These are phyloP conservation scores for Mugil cephalus DNA, from an alignment of 2,113 vertebrate species.

Conservation along the genomic window DNA sequence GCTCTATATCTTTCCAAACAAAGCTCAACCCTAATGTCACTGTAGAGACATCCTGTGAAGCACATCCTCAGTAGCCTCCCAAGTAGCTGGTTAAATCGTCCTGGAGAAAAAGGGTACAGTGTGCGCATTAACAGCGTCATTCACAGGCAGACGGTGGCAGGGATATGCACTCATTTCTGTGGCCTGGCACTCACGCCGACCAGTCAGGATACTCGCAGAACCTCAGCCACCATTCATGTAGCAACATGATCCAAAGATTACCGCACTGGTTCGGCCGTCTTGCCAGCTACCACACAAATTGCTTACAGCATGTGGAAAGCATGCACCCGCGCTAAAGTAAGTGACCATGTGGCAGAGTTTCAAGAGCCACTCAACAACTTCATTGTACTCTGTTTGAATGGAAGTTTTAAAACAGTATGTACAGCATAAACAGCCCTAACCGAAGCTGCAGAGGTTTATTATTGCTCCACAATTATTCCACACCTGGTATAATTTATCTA, in stretches of 20 bases:
- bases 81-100: background rate
- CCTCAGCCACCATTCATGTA: constrained; percentile 74
- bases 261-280: constrained; percentile 67
- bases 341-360: constrained; percentile 61
- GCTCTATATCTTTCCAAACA: background rate
- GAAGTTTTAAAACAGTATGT: constrained; percentile 26
- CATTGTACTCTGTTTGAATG: constrained; percentile 63
- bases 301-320: constrained; percentile 85
- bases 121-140: constrained; percentile 52
- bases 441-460: constrained; percentile 8
- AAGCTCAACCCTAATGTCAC: background rate
- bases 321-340: constrained; percentile 74
- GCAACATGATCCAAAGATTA: constrained; percentile 79
- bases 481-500: constrained; percentile 16
- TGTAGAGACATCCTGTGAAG: background rate
- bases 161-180: constrained; percentile 59
- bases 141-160: constrained; percentile 55
- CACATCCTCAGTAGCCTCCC: background rate
- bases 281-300: constrained; percentile 79
- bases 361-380: constrained; percentile 71
- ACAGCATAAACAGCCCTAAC: constrained; percentile 12
- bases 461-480: constrained; percentile 14
- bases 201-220: constrained; percentile 65
- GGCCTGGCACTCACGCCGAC: constrained; percentile 60
- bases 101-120: constrained; percentile 15